Conservation (phyloP, 2,797 vertebrate species). For the Chiroxiphia lanceolata region DNA sequence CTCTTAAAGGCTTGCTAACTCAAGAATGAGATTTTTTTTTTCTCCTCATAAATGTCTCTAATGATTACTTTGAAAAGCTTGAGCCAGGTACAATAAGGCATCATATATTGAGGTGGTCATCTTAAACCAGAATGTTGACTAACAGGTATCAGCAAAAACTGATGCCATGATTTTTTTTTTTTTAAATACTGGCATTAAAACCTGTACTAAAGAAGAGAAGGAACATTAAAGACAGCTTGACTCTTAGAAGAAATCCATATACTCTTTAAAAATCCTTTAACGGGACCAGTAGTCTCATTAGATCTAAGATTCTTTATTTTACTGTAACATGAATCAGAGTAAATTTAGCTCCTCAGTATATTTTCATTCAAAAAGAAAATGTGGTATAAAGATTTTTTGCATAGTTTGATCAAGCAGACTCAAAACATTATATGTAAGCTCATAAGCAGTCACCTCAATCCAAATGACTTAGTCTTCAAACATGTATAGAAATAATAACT, state of each 20-base stretch:
- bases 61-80: not conserved
- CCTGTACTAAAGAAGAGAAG: not conserved
- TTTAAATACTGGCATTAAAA: not conserved
- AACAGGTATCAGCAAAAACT: not conserved
- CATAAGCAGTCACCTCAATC: constrained; percentile 13
- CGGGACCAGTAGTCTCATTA: constrained; percentile 29
- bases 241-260: constrained; percentile 32
- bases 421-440: constrained; percentile 34
- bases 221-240: constrained; percentile 26
- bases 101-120: not conserved
- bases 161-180: not conserved
- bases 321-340: constrained; percentile 24
- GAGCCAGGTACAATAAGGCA: not conserved
- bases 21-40: not conserved
- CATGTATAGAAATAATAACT: constrained; percentile 36
- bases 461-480: constrained; percentile 41
- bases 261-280: constrained; percentile 43
- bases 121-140: not conserved
- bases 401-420: constrained; percentile 1
- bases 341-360: constrained; percentile 45
- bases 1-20: not conserved
- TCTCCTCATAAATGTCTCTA: not conserved
- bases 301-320: not conserved
- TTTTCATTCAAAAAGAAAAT: constrained; percentile 37
- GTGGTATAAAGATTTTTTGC: constrained; percentile 3